These are phyloP conservation scores for Enhydra lutris DNA, from an alignment of 2,113 vertebrate species.

Conservation along the genomic window DNA sequence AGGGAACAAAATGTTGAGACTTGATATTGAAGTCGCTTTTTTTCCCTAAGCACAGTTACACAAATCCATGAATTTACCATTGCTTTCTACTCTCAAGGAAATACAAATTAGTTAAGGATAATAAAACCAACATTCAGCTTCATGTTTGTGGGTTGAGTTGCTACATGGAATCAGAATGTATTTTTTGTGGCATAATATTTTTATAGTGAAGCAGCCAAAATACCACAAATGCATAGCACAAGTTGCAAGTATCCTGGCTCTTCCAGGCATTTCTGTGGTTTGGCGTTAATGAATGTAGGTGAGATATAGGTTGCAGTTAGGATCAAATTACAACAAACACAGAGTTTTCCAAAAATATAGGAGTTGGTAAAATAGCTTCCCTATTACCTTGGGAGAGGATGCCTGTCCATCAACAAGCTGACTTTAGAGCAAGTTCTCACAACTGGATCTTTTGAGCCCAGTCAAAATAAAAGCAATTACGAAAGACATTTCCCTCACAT, in stretches of 20 bases:
- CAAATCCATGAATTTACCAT: background rate
- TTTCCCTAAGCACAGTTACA: background rate
- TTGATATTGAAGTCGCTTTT: background rate
- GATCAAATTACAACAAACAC: constrained; percentile 87
- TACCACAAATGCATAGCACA: constrained; percentile 49
- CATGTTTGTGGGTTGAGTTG: constrained; percentile 49
- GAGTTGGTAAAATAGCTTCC: constrained; percentile 75
- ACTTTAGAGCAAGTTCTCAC: constrained; percentile 73
- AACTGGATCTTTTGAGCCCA: constrained; percentile 29
- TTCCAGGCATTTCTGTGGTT: constrained; percentile 80
- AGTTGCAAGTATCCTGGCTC: constrained; percentile 32
- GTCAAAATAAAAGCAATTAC: constrained; percentile 58
- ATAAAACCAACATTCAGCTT: constrained; percentile 52
- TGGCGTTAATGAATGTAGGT: constrained; percentile 91
- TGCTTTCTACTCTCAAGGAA: constrained; percentile 47
- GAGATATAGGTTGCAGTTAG: constrained; percentile 88
- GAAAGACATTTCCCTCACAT: background rate
- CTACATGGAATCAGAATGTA: constrained; percentile 36
- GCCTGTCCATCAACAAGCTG: constrained; percentile 88
- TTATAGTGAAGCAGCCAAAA: constrained; percentile 65
- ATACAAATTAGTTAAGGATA: constrained; percentile 56
- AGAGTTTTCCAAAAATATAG: constrained; percentile 73
- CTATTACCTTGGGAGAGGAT: constrained; percentile 81
- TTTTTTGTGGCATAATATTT: constrained; percentile 68
- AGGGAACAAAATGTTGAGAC: background rate